A percentile compares a stretch with the other conserved stretches of the same genome.
Conservation (phyloP, 1,140 invertebrate genomes). For the Centruroides sculpturatus region DNA sequence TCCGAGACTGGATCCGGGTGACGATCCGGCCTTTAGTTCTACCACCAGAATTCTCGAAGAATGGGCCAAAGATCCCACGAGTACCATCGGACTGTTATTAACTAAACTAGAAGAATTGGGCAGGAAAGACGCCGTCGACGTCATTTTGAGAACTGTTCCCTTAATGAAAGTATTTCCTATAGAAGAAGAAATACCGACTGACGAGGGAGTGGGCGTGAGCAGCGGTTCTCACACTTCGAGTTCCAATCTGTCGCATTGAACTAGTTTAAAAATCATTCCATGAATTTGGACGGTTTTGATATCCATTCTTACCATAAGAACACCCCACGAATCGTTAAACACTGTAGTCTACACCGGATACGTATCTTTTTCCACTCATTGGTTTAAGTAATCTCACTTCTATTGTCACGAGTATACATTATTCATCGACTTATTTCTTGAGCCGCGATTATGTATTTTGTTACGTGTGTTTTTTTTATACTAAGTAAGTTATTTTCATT, state of each 20-base stretch:
- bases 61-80: constrained; percentile 31
- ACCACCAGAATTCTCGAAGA: constrained; percentile 36
- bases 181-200: constrained; percentile 6
- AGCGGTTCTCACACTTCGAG: constrained; percentile 13
- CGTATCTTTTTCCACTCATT: no score
- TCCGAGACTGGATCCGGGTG: constrained; percentile 34
- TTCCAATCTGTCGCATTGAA: constrained; percentile 8
- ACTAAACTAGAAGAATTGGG: constrained; percentile 36
- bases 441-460: no score
- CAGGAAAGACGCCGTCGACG: constrained; percentile 36
- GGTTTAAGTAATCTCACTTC: no score
- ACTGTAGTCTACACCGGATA: no score
- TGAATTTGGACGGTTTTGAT: no score
- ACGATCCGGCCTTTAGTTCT: constrained; percentile 27
- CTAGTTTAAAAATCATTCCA: no score
- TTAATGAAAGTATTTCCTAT: constrained; percentile 27
- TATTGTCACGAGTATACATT: no score
- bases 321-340: no score
- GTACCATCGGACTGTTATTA: constrained; percentile 34
- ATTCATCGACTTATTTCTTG: no score
- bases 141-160: constrained; percentile 32
- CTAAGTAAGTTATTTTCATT: no score
- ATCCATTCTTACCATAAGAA: no score
- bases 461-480: no score
- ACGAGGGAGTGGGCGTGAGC: constrained; percentile 8